Conservation (phyloP, 2,113 vertebrate genomes). For the Corapipo altera region DNA sequence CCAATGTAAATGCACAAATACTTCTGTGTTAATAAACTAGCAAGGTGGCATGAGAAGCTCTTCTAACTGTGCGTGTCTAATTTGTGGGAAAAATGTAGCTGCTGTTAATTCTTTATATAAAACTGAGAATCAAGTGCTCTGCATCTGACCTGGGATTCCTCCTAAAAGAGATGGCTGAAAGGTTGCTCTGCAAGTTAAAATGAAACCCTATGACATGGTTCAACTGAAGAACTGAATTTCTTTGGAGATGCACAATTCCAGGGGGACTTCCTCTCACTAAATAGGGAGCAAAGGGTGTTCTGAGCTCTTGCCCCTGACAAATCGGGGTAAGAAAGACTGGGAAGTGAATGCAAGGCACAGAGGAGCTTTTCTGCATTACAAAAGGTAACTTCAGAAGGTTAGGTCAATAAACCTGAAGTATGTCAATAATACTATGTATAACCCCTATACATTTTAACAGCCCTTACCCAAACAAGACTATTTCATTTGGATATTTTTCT, state of each 20-base stretch:
- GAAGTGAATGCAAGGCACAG: neutral
- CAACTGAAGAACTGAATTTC: neutral
- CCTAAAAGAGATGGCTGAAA: neutral
- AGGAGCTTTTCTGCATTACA: neutral
- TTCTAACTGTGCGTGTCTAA: neutral
- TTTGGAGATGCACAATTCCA: neutral
- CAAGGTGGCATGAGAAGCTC: neutral
- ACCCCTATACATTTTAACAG: slow-evolving; percentile 6
- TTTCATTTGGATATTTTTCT: slow-evolving; percentile 3
- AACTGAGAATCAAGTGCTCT: neutral
- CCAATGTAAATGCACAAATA: neutral
- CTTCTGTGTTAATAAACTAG: neutral
- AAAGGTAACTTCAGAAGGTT: neutral
- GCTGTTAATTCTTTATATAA: neutral
- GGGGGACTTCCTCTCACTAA: neutral
- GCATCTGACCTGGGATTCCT: neutral
- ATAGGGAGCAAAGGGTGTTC: neutral
- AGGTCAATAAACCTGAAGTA: neutral
- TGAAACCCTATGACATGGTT: neutral
- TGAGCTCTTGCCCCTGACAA: neutral
- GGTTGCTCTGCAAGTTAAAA: neutral
- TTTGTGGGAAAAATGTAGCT: neutral
- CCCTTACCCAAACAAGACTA: neutral
- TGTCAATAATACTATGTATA: neutral
- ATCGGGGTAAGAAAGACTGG: neutral